Conservation (phyloP, 2,888 invertebrate species). For the Drosophila macrospina region DNA sequence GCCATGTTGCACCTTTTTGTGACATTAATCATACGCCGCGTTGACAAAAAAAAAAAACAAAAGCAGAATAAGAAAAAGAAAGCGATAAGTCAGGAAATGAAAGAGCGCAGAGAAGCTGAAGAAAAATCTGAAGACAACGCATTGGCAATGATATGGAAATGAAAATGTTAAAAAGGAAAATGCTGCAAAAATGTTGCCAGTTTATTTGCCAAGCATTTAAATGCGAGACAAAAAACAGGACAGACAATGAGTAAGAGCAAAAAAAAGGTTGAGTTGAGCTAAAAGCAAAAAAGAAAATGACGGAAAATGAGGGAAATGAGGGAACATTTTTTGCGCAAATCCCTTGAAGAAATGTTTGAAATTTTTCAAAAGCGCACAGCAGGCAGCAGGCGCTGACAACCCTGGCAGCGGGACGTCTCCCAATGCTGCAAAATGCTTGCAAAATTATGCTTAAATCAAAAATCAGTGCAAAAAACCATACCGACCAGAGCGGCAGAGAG, state of each 20-base stretch:
- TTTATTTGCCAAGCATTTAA: constrained; percentile 79
- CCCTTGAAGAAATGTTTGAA: constrained; percentile 78
- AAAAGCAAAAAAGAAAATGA: constrained; percentile 26
- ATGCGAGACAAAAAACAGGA: constrained; percentile 55
- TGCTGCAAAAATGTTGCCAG: constrained; percentile 61
- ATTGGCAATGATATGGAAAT: constrained; percentile 57
- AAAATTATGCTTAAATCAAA: constrained; percentile 80
- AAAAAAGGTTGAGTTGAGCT: not conserved
- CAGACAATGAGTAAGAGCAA: not conserved
- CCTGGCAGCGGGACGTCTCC: constrained; percentile 31
- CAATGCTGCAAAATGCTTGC: constrained; percentile 49
- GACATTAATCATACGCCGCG: constrained; percentile 73
- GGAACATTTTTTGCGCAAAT: constrained; percentile 66
- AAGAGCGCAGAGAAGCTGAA: constrained; percentile 2
- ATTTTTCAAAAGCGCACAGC: constrained; percentile 64
- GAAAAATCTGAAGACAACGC: constrained; percentile 34
- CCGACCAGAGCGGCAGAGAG: not conserved
- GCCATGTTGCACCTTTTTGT: constrained; percentile 16
- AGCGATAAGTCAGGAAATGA: constrained; percentile 64
- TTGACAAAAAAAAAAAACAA: constrained; percentile 43
- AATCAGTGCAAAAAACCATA: constrained; percentile 65
- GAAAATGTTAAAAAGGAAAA: constrained; percentile 9
- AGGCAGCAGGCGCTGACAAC: constrained; percentile 21
- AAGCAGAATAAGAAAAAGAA: no score
- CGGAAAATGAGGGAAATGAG: constrained; percentile 36